Evolutionary conservation across 2,113 vertebrate genomes (phyloP), one percentile per base, ranked within the genome.

Genomic region (Condylura cristata): DNA sequence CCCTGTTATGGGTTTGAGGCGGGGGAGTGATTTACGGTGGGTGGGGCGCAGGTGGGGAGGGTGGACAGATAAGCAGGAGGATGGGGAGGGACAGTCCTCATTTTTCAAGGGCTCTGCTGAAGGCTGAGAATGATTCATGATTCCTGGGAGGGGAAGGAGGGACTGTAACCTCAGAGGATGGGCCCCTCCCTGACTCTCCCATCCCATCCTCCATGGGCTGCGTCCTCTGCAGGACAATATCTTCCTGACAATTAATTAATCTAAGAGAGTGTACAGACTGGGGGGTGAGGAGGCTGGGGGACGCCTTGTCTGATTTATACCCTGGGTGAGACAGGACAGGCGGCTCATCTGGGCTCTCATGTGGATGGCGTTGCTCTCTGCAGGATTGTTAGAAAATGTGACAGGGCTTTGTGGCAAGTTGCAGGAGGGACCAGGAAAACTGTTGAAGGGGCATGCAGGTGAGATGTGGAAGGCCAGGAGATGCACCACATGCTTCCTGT

Each of bases 251-350:
- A 74, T 96, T 92, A 76, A 76, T 96, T 92, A 93, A 81, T 81
- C 82, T 83, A 83, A 80, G 78, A 84, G 90, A 72, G 78, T 0
- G 0, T 81, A 92, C 91, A 41, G 82, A 80, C 20, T 37, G 26
- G 26, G 53, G 32, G 2, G 14, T 51, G 60, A 32, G 7, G 81
- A 44, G 44, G 44, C 44, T 74, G 7, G 81, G 9, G 44, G 44
- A 5, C 71, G 86, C 72, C n/a, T 65, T 51, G 18, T 90, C 84
- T 96, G 95, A 98, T 98, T 97, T 97, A 97, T 85, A 96, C 9
- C 80, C 82, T 88, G 66, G 89, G 66, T 94, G 84, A 95, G 94
- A 26, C 1, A 87, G 61, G n/a, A 61, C 95, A 89, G 93, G 37
- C 75, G 75, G 60, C 39, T 41, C 80, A 2, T 3, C 32, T 74